Conservation (phyloP, 1,140 invertebrate species). For the Drosophila serrata region DNA sequence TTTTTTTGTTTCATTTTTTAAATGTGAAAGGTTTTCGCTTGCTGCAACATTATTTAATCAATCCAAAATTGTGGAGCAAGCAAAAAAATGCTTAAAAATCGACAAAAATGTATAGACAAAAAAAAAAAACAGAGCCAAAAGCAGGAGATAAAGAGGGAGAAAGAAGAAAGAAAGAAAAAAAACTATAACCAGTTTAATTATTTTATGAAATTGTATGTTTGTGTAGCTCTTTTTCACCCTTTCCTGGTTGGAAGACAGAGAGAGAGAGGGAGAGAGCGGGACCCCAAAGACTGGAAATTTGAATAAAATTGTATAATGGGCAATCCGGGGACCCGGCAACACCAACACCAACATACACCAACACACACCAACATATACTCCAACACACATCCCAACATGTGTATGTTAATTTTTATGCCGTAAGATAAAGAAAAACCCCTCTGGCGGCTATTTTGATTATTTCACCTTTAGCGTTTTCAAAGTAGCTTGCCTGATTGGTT, state of each 20-base stretch:
- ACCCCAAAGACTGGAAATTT: constrained; percentile 58
- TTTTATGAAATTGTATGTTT: constrained; percentile 75
- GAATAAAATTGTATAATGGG: constrained; percentile 78
- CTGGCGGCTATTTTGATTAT: constrained; percentile 45
- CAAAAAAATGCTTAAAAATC: constrained; percentile 64
- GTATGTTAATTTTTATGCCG: constrained; percentile 49
- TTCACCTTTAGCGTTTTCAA: constrained; percentile 38
- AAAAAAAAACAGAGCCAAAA: constrained; percentile 37
- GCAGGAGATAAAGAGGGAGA: constrained; percentile 21
- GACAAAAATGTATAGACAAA: constrained; percentile 67
- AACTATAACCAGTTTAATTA: constrained; percentile 81
- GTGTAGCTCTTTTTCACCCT: constrained; percentile 33
- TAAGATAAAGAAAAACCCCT: constrained; percentile 56
- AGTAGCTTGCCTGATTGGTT: constrained; percentile 52
- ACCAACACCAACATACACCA: not conserved
- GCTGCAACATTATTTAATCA: constrained; percentile 84
- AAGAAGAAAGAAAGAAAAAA: constrained; percentile 42
- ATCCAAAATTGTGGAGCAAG: constrained; percentile 81
- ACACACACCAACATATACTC: too few species aligned
- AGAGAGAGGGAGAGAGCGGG: constrained; percentile 6
- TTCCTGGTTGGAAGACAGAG: constrained; percentile 17
- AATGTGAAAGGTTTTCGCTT: constrained; percentile 83
- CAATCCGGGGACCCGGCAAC: constrained; percentile 37
- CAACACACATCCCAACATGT: constrained; percentile 27
- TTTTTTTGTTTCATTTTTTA: constrained; percentile 29